Evolutionary conservation across 2,797 vertebrate genomes (phyloP).

Genomic region (Picus viridis): DNA sequence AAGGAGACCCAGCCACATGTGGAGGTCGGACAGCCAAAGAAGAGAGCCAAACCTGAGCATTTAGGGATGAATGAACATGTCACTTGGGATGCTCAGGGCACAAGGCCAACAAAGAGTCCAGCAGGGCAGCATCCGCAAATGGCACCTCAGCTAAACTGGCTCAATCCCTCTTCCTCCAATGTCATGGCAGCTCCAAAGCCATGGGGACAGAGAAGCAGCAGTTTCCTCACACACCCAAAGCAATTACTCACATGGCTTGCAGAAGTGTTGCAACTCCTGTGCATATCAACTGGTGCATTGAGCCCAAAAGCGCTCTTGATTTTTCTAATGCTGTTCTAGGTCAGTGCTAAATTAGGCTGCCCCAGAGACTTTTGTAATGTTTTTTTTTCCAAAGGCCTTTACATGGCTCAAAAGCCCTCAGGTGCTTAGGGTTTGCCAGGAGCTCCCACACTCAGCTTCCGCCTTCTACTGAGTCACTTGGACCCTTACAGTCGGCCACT

Average conservation of each 20-base stretch:
- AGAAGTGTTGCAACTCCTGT: neutral
- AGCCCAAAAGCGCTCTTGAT: neutral
- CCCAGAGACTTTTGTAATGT: neutral
- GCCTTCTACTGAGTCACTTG: neutral
- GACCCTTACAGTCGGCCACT: neutral
- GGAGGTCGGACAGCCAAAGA: neutral
- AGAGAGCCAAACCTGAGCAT: neutral
- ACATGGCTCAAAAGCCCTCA: neutral
- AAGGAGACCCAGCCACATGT: neutral
- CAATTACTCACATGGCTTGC: neutral
- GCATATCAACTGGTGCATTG: neutral
- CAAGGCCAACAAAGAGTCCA: neutral
- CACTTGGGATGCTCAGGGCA: neutral
- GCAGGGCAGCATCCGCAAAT: neutral
- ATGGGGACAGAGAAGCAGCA: neutral
- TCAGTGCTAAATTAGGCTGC: conserved; percentile 28
- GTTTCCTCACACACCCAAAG: neutral
- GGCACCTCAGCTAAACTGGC: neutral
- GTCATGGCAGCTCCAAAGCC: neutral
- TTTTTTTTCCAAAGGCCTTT: conserved; percentile 8
- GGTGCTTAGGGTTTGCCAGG: neutral
- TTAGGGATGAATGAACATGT: neutral
- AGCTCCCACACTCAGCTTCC: neutral
- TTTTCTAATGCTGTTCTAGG: conserved; percentile 12
- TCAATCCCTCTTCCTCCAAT: neutral